Base-by-base conservation (phyloP, 35 echinoderm and acorn worm species). In the Patiria miniata region DNA sequence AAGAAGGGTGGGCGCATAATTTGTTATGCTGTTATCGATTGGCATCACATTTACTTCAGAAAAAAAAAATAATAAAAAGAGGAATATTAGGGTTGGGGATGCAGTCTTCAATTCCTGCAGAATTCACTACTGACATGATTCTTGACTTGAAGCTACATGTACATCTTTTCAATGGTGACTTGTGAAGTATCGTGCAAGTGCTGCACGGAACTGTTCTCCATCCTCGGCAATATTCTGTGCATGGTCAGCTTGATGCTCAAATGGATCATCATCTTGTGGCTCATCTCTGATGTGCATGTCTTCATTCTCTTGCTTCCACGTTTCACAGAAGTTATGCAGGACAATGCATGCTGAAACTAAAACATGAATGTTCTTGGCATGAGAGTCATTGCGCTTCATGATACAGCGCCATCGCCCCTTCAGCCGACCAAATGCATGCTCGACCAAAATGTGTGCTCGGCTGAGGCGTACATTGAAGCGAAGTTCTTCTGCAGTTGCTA, bases 271-370 rank as follows among this genome's bases (percentile, higher is more conserved):
- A 12, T 56, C 53, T 12, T 17, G 53, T 56, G 14, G 53, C 14
- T 56, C 53, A n/a, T 56, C 53, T 56, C 53, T 12, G 53, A 17
- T n/a, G 53, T 85, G 19, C 8, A 59, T 18, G 47, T 85, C 60
- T 30, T 59, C 53, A 28, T 30, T 18, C 26, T 79, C 86, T 36
- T 39, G 78, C 44, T 76, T 87, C 73, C 16, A 56, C 14, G 53
- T 86, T 56, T 91, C 81, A 82, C 92, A 94, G 38, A 94, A 61
- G 78, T 94, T 94, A 59, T 89, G 92, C 40, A 94, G 40, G 8
- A 90, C 85, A 52, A 87, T 90, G 58, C 93, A 94, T 3, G 87
- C 34, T 52, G 61, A 58, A 2, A 94, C 82, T 50, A 81, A 23
- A 33, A 65, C 78, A 16, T 76, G 51, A 6, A 90, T 51, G 42